A percentile compares a stretch with the other conserved stretches of the same genome.
phyloP scores from a whole-genome alignment of 2,888 invertebrate genomes.

The Epsilonema sp. region DNA sequence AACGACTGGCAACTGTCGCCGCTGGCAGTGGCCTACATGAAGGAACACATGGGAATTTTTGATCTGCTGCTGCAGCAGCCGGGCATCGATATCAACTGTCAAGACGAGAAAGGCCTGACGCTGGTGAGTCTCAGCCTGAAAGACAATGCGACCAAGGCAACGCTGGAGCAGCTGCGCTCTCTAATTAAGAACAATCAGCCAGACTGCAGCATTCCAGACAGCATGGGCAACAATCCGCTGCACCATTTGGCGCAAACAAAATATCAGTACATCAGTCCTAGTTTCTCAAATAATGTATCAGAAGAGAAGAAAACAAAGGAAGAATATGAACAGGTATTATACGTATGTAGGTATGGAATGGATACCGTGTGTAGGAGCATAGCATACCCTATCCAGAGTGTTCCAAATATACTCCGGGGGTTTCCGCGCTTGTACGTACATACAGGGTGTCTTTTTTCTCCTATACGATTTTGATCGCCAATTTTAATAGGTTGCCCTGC shows the following conservation, averaged over 20 bases:
- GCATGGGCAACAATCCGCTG: constrained; percentile 12
- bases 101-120: constrained; percentile 32
- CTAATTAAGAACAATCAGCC: constrained; percentile 33
- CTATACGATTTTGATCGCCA: no score
- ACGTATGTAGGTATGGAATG: no score
- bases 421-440: no score
- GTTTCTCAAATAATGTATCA: no score
- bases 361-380: no score
- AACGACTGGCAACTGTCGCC: constrained; percentile 33
- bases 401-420: no score
- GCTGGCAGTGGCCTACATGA: constrained; percentile 36
- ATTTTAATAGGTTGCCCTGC: no score
- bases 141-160: constrained; percentile 22
- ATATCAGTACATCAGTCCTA: no score
- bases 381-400: no score
- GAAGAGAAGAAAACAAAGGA: no score
- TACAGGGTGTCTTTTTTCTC: no score
- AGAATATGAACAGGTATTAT: no score
- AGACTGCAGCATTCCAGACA: constrained; percentile 18
- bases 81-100: constrained; percentile 32
- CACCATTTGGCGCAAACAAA: constrained; percentile 11
- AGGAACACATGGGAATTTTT: constrained; percentile 32
- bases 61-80: constrained; percentile 32
- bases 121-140: constrained; percentile 30
- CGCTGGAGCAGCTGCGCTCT: constrained; percentile 30